These are phyloP conservation scores for Leptopilina clavipes DNA, from an alignment of 1,140 invertebrate genomes.

Conservation along the genomic window DNA sequence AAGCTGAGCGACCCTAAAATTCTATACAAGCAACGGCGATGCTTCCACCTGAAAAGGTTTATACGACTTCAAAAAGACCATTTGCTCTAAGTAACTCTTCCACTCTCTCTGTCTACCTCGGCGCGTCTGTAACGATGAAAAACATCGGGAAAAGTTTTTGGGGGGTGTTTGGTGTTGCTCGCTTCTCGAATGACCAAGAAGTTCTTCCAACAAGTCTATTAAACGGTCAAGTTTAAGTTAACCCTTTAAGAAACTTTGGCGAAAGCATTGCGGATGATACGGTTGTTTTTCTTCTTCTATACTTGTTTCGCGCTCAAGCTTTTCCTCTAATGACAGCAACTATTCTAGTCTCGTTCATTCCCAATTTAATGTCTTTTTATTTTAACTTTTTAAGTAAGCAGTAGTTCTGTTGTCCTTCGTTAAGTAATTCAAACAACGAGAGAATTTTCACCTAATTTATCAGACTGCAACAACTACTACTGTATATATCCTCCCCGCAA, in stretches of 20 bases:
- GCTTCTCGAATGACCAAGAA: background rate
- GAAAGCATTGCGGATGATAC: background rate
- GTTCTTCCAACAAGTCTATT: constrained; percentile 9
- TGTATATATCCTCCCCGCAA: no score
- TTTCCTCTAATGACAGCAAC: background rate
- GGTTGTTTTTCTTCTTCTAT: background rate
- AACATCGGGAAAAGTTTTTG: background rate
- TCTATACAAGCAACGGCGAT: no score
- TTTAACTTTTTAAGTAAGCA: background rate
- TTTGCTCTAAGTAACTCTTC: no score
- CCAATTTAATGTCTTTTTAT: background rate
- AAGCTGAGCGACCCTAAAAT: no score
- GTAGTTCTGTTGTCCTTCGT: constrained; percentile 9
- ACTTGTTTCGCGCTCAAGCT: background rate
- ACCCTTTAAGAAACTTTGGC: background rate
- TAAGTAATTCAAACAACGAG: constrained; percentile 20
- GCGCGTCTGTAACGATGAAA: background rate
- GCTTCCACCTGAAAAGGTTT: no score
- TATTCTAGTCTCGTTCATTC: constrained; percentile 18
- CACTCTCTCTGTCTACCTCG: background rate
- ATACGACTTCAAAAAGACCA: no score
- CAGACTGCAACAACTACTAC: background rate
- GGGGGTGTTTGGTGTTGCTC: background rate
- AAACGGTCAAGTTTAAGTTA: constrained; percentile 19
- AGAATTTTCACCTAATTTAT: constrained; percentile 1